Percentiles rank a stretch among this genome's conserved stretches.
phyloP scores from a whole-genome alignment of 2,113 vertebrate genomes.

The Crocuta crocuta region DNA sequence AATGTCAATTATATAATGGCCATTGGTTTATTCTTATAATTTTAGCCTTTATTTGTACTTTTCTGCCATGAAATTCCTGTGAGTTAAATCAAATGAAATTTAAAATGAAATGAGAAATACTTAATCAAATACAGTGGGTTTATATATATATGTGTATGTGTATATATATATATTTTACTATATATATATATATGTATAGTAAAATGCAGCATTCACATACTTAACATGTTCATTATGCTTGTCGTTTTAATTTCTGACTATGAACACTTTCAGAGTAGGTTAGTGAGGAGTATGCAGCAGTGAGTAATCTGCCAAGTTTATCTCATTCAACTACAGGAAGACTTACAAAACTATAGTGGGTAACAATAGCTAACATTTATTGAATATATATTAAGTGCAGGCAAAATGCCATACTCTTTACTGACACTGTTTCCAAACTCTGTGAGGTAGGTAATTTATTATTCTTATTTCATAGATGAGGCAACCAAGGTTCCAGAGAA shows the following conservation, averaged over 20 bases:
- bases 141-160: not conserved
- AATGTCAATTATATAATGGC: not conserved
- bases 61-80: slow-evolving; percentile 36
- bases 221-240: not conserved
- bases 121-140: not conserved
- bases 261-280: slow-evolving; percentile 32
- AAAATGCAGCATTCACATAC: slow-evolving; percentile 19
- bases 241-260: slow-evolving; percentile 19
- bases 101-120: slow-evolving; percentile 1
- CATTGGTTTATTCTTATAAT: slow-evolving; percentile 22
- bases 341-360: slow-evolving; percentile 8
- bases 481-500: not conserved
- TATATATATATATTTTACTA: too few relatives aligned
- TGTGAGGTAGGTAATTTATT: not conserved
- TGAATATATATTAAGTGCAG: not conserved
- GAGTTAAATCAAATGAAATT: slow-evolving; percentile 38
- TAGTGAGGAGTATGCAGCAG: not conserved
- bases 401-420: not conserved
- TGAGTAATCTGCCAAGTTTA: not conserved
- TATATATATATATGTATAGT: not conserved
- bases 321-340: slow-evolving; percentile 10
- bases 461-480: slow-evolving; percentile 26
- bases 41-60: slow-evolving; percentile 25
- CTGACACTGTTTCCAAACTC: not conserved
- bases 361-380: not conserved